Percentiles rank a stretch among this genome's conserved stretches.
Evolutionary conservation across 2,888 invertebrate species (phyloP).

Genomic region (Eupithecia inturbata): DNA sequence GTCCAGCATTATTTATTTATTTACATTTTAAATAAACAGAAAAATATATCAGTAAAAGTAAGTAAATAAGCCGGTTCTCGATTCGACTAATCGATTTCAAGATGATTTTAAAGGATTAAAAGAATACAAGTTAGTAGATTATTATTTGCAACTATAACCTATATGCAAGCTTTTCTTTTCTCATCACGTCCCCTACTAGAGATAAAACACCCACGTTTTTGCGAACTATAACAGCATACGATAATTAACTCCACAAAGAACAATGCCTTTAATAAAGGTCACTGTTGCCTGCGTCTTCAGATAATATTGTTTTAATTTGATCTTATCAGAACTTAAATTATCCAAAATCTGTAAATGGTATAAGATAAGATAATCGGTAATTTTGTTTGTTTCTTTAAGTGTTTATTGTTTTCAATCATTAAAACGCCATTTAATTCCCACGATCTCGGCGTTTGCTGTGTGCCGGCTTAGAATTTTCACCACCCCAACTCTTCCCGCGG

Average conservation of each 20-base stretch:
- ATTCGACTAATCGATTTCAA: background rate
- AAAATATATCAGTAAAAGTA: too few species aligned
- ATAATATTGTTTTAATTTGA: slow-evolving; percentile 28
- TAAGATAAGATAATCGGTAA: slow-evolving; percentile 1
- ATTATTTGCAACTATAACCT: slow-evolving; percentile 11
- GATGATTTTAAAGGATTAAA: background rate
- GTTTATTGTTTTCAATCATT: background rate
- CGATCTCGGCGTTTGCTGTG: too few species aligned
- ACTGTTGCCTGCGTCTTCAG: slow-evolving; percentile 29
- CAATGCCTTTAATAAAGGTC: slow-evolving; percentile 32
- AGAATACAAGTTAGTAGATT: background rate
- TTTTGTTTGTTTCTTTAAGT: background rate
- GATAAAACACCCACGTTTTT: slow-evolving; percentile 27
- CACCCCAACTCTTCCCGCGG: too few species aligned
- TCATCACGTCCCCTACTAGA: background rate
- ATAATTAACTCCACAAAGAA: slow-evolving; percentile 21
- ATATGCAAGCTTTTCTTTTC: slow-evolving; percentile 14
- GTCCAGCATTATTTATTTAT: too few species aligned
- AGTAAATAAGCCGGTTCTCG: too few species aligned
- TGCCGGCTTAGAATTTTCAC: too few species aligned
- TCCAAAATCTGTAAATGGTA: background rate
- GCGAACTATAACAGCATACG: slow-evolving; percentile 13
- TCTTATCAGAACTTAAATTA: slow-evolving; percentile 23
- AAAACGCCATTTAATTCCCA: background rate
- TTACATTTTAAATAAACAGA: too few species aligned